Evolutionary conservation across 2,888 invertebrate genomes (phyloP).

Genomic region (Hirtodrosophila alboralis): DNA sequence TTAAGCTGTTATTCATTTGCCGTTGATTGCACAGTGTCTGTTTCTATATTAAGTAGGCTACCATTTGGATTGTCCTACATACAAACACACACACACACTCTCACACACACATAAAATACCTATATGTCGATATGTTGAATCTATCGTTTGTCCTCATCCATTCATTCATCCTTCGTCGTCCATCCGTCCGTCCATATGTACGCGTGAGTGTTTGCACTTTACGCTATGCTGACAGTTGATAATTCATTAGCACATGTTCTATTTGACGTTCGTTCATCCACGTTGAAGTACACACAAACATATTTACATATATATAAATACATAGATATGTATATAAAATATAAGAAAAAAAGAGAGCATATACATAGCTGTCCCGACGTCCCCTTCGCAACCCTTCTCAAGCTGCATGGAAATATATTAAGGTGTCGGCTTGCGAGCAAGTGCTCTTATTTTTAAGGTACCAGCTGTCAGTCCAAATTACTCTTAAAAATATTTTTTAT

Average conservation of each 20-base stretch:
- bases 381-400: too few relatives aligned
- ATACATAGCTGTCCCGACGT: too few relatives aligned
- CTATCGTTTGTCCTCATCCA: constrained; percentile 14
- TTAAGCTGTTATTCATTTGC: constrained; percentile 54
- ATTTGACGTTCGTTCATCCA: constrained; percentile 77
- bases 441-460: too few relatives aligned
- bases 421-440: too few relatives aligned
- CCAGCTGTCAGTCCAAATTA: too few relatives aligned
- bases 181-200: constrained; percentile 34
- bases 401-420: too few relatives aligned
- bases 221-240: constrained; percentile 72
- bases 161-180: constrained; percentile 13
- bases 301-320: constrained; percentile 13
- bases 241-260: constrained; percentile 76
- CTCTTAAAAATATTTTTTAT: too few relatives aligned
- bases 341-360: too few relatives aligned
- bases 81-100: constrained; percentile 11
- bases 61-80: constrained; percentile 47
- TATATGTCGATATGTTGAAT: constrained; percentile 3
- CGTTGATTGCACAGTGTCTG: constrained; percentile 37
- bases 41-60: constrained; percentile 45
- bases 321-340: not conserved
- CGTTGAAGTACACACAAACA: constrained; percentile 45
- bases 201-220: constrained; percentile 71
- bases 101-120: constrained; percentile 5